Conservation (phyloP, 30 jellyfish, hydroid and myxozoan species). For the Chrysaora quinquecirrha region DNA sequence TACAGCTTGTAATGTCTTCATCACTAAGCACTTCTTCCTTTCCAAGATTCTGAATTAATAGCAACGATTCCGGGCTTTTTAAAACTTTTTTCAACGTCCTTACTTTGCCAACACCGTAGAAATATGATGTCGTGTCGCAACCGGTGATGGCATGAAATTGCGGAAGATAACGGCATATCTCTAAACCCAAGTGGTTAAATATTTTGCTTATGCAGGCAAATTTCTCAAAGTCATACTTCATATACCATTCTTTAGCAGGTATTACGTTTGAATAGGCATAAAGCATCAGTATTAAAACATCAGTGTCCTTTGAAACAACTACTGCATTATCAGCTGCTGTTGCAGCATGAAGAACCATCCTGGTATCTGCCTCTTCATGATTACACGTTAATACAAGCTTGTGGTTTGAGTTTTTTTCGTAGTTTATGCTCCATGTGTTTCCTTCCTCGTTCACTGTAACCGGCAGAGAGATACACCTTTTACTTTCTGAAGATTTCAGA, state of each 20-base stretch:
- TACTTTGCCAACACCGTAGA: background rate
- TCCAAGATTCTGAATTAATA: background rate
- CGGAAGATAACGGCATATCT: background rate
- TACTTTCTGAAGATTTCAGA: background rate
- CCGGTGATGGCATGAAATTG: background rate
- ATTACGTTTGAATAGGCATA: background rate
- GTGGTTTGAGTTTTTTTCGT: background rate
- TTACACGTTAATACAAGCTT: background rate
- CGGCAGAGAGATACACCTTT: background rate
- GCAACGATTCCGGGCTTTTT: background rate
- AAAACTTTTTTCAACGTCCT: background rate
- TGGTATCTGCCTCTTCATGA: conserved; percentile 1
- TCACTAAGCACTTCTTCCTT: background rate
- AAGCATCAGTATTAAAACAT: background rate
- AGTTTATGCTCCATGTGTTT: background rate
- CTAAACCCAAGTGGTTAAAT: background rate
- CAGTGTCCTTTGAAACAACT: background rate
- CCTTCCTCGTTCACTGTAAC: background rate
- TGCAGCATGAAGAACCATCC: background rate
- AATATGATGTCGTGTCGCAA: background rate
- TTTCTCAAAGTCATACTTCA: background rate
- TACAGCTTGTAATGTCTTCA: background rate
- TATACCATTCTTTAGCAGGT: background rate
- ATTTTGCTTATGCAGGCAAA: background rate
- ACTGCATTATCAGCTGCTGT: background rate